Conservation (phyloP, 2,797 vertebrate species). For the Parotocinclus haroldoi region DNA sequence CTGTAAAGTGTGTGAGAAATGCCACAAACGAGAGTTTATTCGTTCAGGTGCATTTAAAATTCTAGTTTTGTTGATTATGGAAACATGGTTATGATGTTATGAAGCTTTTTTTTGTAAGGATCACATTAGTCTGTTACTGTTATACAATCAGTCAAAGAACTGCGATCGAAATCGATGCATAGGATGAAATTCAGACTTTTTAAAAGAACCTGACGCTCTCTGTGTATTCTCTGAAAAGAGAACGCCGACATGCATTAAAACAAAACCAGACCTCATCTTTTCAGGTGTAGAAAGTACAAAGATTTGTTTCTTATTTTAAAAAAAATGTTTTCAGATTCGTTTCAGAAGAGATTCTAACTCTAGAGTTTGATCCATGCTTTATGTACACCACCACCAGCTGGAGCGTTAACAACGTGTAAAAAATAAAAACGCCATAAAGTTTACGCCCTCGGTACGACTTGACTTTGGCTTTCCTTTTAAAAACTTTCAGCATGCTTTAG, state of each 20-base stretch:
- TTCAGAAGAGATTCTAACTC: constrained; percentile 7
- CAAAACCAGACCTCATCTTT: constrained; percentile 10
- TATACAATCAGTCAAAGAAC: not conserved
- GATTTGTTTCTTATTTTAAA: constrained; percentile 4
- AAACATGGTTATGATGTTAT: constrained; percentile 7
- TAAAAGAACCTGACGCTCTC: not conserved
- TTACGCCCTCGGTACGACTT: constrained; percentile 9
- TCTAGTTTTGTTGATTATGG: constrained; percentile 43
- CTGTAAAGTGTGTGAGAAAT: not conserved
- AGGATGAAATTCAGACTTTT: not conserved
- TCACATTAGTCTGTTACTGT: not conserved
- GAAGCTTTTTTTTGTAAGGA: not conserved
- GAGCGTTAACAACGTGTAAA: not conserved
- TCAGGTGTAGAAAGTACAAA: constrained; percentile 24
- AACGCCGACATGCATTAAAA: constrained; percentile 20
- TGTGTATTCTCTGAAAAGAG: constrained; percentile 2
- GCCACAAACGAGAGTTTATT: not conserved
- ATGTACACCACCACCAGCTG: constrained; percentile 21
- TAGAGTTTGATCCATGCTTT: constrained; percentile 15
- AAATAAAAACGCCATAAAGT: not conserved
- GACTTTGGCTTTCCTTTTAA: constrained; percentile 37
- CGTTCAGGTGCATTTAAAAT: constrained; percentile 34
- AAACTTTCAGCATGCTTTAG: not conserved
- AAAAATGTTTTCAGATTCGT: constrained; percentile 4
- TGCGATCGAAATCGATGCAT: not conserved